Conservation (phyloP, 2,113 vertebrate species). For the Brachionichthys hirsutus region DNA sequence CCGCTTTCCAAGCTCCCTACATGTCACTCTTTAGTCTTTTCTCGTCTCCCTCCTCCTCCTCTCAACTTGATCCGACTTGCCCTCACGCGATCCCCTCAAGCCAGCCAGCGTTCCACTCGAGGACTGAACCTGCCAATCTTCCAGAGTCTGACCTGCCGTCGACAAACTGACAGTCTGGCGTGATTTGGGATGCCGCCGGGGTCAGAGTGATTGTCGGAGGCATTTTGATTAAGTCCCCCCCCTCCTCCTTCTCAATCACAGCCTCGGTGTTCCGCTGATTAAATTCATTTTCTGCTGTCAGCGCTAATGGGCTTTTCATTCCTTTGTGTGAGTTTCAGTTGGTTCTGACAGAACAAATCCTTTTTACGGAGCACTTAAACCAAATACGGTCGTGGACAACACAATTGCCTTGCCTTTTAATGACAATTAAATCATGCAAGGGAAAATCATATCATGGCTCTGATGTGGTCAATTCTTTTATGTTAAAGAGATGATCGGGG, state of each 20-base stretch:
- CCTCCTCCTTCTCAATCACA: not conserved
- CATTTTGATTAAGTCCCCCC: constrained; percentile 17
- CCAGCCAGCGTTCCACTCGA: constrained; percentile 6
- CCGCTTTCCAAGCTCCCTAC: constrained; percentile 12
- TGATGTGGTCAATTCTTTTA: constrained; percentile 45
- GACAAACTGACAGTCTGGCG: constrained; percentile 7
- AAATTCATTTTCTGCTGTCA: constrained; percentile 45
- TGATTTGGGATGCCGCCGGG: constrained; percentile 29
- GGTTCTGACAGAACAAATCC: constrained; percentile 27
- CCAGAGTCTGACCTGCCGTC: constrained; percentile 4
- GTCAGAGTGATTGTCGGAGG: constrained; percentile 19
- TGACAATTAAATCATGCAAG: constrained; percentile 19
- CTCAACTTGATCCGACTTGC: not conserved
- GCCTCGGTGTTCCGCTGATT: constrained; percentile 28
- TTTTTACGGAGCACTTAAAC: constrained; percentile 35
- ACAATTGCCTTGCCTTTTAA: constrained; percentile 36
- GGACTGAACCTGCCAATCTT: constrained; percentile 38
- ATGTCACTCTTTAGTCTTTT: constrained; percentile 22
- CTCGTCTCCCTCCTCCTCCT: constrained; percentile 12
- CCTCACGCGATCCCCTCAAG: too few relatives aligned
- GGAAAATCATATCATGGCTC: constrained; percentile 23
- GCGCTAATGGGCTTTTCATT: constrained; percentile 48
- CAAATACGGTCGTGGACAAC: constrained; percentile 11
- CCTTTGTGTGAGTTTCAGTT: constrained; percentile 37
- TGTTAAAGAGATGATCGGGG: constrained; percentile 45